Conservation (phyloP, 2,113 vertebrate genomes). For the Entomyzon cyanotis region DNA sequence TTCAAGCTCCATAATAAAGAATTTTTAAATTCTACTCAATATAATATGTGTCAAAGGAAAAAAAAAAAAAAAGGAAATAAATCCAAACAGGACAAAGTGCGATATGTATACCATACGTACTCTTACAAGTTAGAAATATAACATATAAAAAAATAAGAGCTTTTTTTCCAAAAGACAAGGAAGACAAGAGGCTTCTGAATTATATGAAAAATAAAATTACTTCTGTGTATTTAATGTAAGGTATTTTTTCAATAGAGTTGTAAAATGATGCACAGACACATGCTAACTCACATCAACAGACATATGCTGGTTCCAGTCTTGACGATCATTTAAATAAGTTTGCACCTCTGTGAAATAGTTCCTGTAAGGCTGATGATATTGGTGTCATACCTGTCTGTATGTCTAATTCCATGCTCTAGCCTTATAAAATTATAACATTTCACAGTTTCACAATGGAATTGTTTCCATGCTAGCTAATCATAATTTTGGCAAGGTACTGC, state of each 20-base stretch:
- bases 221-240: not conserved
- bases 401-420: not conserved
- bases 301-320: not conserved
- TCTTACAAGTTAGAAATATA: not conserved
- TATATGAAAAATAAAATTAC: not conserved
- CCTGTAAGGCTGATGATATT: not conserved
- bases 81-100: not conserved
- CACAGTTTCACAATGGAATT: not conserved
- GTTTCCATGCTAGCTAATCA: not conserved
- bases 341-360: not conserved
- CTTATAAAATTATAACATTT: not conserved
- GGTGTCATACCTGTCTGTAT: not conserved
- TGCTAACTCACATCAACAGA: not conserved
- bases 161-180: not conserved
- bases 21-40: not conserved
- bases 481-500: not conserved
- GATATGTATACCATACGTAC: not conserved
- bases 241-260: not conserved
- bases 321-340: not conserved
- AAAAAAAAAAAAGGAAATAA: not conserved
- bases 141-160: not conserved
- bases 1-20: not conserved
- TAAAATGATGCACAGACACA: not conserved
- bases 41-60: fast-evolving
- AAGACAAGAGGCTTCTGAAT: not conserved